phyloP scores from a whole-genome alignment of 2,888 invertebrate species.

The Cabera pusaria region DNA sequence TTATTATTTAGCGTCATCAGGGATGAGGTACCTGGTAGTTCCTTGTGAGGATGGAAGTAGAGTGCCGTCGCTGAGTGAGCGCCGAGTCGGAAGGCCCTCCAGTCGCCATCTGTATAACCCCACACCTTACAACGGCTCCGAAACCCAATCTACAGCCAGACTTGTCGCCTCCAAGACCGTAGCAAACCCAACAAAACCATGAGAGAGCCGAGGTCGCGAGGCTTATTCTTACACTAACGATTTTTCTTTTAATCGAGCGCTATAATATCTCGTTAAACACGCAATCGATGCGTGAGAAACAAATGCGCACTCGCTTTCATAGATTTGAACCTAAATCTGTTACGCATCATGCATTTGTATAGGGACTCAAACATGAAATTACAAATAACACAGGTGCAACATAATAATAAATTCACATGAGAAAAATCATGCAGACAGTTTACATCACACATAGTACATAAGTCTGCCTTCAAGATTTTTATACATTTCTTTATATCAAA shows the following conservation, averaged over 20 bases:
- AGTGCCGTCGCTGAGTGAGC: constrained; percentile 89
- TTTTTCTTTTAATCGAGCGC: constrained; percentile 10
- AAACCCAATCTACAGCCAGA: constrained; percentile 15
- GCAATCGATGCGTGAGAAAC: constrained; percentile 7
- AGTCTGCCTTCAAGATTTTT: constrained; percentile 6
- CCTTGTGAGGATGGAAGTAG: constrained; percentile 87
- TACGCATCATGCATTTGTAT: constrained; percentile 54
- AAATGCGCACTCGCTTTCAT: constrained; percentile 4
- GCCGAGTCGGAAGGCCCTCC: constrained; percentile 75
- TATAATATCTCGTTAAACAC: not conserved
- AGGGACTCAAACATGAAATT: constrained; percentile 74
- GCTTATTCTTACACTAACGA: constrained; percentile 47
- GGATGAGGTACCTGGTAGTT: constrained; percentile 84
- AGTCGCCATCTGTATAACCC: constrained; percentile 68
- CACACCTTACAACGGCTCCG: constrained; percentile 46
- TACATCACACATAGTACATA: constrained; percentile 24
- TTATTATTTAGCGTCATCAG: constrained; percentile 30
- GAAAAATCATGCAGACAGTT: constrained; percentile 24
- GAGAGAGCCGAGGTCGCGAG: constrained; percentile 55
- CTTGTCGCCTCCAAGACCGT: constrained; percentile 43
- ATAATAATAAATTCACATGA: constrained; percentile 34
- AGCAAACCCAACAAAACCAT: constrained; percentile 51
- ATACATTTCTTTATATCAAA: no score
- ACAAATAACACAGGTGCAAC: constrained; percentile 51
- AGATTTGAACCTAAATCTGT: constrained; percentile 7